These are phyloP conservation scores for Agelastica alni DNA, from an alignment of 2,888 invertebrate genomes.

Conservation along the genomic window DNA sequence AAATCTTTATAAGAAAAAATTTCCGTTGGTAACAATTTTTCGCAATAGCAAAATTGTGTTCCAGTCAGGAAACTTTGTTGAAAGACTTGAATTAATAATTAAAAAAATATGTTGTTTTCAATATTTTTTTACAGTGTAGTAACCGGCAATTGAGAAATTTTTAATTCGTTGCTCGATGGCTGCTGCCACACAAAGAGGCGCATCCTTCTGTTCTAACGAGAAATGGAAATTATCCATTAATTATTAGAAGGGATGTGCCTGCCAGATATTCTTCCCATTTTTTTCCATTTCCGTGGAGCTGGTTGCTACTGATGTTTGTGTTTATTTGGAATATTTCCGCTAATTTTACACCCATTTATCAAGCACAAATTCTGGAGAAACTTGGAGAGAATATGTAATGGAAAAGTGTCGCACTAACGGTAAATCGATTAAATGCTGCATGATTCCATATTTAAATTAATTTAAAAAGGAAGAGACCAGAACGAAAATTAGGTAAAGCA, in stretches of 20 bases:
- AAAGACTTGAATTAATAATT: too few species aligned
- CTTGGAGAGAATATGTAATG: background rate
- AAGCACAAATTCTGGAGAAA: background rate
- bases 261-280: constrained; percentile 27
- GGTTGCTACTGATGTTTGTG: constrained; percentile 9
- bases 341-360: constrained; percentile 1
- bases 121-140: background rate
- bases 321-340: constrained; percentile 13
- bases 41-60: too few species aligned
- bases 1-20: too few species aligned
- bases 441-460: too few species aligned
- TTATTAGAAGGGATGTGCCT: constrained; percentile 26
- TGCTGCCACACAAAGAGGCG: background rate
- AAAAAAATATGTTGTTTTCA: background rate
- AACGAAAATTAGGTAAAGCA: too few species aligned
- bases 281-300: constrained; percentile 21
- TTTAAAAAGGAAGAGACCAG: too few species aligned
- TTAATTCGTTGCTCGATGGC: background rate
- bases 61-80: too few species aligned
- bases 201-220: constrained; percentile 4
- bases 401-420: background rate
- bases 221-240: constrained; percentile 29
- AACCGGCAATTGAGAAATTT: background rate
- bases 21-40: too few species aligned
- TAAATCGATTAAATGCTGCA: background rate